Conservation (phyloP, 2,113 vertebrate genomes). For the Mustelus asterias region DNA sequence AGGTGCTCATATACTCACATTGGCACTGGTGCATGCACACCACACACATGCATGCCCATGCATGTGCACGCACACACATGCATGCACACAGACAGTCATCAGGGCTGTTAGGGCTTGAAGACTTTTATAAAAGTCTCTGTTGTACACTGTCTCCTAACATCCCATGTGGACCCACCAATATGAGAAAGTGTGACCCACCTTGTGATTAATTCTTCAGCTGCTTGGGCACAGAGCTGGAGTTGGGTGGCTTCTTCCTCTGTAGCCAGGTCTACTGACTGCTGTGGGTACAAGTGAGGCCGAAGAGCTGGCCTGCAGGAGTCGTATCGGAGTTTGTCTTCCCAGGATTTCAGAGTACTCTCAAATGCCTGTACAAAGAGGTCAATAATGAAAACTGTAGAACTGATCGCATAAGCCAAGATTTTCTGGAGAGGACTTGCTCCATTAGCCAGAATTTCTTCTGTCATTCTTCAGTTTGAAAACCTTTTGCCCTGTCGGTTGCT, state of each 20-base stretch:
- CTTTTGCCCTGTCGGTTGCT: neutral
- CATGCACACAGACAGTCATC: neutral
- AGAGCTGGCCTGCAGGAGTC: conserved; percentile 77
- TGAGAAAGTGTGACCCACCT: conserved; percentile 49
- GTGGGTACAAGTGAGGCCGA: conserved; percentile 80
- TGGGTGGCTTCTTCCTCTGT: conserved; percentile 78
- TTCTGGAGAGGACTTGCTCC: neutral
- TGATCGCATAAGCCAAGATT: neutral
- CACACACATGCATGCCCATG: too few relatives aligned
- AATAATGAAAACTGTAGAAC: neutral
- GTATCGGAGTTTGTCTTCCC: conserved; percentile 95
- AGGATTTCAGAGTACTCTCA: conserved; percentile 93
- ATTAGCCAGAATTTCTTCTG: neutral
- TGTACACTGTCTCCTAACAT: neutral
- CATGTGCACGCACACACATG: neutral
- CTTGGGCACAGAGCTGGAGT: conserved; percentile 80
- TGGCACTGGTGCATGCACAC: too few relatives aligned
- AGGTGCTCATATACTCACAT: too few relatives aligned
- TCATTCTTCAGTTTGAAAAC: neutral
- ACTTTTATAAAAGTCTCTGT: neutral
- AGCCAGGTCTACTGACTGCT: conserved; percentile 81
- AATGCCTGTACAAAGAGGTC: conserved; percentile 68
- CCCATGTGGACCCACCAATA: too few relatives aligned
- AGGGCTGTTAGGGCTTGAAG: neutral
- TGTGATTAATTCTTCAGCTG: conserved; percentile 90